Conservation (phyloP, 1,140 invertebrate genomes). For the Papilio aristodemus region DNA sequence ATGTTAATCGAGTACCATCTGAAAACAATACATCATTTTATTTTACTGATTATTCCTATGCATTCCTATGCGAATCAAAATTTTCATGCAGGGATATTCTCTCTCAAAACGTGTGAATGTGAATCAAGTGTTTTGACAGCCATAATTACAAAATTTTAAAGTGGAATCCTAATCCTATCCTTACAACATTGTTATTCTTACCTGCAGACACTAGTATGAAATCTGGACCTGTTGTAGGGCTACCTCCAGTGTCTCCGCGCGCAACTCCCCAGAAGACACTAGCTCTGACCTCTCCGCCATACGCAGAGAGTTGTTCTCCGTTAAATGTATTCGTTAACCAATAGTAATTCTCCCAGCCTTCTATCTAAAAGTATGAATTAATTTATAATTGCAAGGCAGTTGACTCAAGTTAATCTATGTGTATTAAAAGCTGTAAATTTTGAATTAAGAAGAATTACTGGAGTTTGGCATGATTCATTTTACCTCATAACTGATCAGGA, state of each 20-base stretch:
- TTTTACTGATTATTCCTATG: not conserved
- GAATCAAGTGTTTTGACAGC: too few species aligned
- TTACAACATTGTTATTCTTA: conserved; percentile 36
- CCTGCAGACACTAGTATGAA: conserved; percentile 88
- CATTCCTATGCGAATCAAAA: not conserved
- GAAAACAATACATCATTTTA: conserved; percentile 32
- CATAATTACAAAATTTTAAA: too few species aligned
- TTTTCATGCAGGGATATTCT: too few species aligned
- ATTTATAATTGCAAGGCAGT: too few species aligned
- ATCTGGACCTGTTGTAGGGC: conserved; percentile 91
- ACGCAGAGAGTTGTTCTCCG: conserved; percentile 89
- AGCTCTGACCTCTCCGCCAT: conserved; percentile 91
- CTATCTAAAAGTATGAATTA: conserved; percentile 50
- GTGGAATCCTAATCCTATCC: too few species aligned
- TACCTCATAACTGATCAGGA: conserved; percentile 67
- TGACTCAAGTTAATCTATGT: too few species aligned
- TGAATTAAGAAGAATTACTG: too few species aligned
- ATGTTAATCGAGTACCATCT: conserved; percentile 88
- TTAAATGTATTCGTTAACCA: conserved; percentile 90
- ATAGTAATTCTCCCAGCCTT: conserved; percentile 89
- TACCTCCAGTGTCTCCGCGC: conserved; percentile 93
- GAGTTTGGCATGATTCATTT: not conserved
- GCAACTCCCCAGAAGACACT: conserved; percentile 91
- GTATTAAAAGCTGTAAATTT: too few species aligned
- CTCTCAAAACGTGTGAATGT: too few species aligned